Evolutionary conservation across 2,797 vertebrate genomes (phyloP), one percentile per base, ranked within the genome.

Genomic region (Anisognathus igniventris): DNA sequence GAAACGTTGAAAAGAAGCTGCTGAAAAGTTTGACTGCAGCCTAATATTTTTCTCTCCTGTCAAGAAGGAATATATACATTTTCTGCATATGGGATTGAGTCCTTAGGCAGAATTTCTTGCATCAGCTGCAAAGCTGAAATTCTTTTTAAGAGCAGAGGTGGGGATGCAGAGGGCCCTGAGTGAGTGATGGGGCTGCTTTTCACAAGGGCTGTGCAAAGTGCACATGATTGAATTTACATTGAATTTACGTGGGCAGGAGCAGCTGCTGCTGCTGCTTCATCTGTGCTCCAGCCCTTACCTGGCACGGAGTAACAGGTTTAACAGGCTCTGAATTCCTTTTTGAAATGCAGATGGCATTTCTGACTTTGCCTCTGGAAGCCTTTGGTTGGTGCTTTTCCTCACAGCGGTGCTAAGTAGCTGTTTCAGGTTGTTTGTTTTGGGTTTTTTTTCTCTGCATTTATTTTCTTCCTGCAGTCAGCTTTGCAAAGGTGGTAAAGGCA

Each of bases 261-360:
- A 80, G 28, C 57, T 83, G 81, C 89, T 86, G 84, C 91, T 82
- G 64, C 28, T 48, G 56, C 65, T 91, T 77, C 92, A 80, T 81
- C 50, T 93, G 1, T 35, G 71, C 85, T 65, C 23, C 67, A 76
- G 93, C 57, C 72, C 96, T 92, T 74, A 80, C 92, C 90, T 96
- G 89, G 92, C 91, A 74, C 0, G 2, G 57, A 82, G 87, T 70
- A 95, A 94, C 95, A 96, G 95, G 96, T 96, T 88, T 72, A 83
- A 90, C 95, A 92, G 94, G 95, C 79, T 96, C 84, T 15, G 15
- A 45, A 39, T 84, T 94, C 56, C 81, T 92, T 45, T 95, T 92
- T 94, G 87, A 96, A 96, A 94, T 96, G 95, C 94, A 94, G 85
- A 92, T 94, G 65, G 20, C 50, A 83, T 42, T 82, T 65, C 57